Conservation (phyloP, 1,140 invertebrate genomes). For the Homalodisca vitripennis region DNA sequence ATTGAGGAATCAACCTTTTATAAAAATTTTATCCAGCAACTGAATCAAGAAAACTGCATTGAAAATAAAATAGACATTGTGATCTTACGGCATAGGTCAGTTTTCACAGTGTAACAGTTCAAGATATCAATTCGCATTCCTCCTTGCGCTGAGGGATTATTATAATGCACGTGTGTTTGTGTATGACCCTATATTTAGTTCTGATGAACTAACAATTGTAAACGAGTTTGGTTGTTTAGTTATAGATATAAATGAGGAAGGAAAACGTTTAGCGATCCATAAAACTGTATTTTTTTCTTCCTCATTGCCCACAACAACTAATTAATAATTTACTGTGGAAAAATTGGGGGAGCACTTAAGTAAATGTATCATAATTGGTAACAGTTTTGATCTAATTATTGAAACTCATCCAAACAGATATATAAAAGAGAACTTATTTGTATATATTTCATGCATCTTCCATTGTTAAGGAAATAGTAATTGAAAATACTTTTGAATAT, state of each 20-base stretch:
- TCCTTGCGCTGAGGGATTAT: conserved; percentile 49
- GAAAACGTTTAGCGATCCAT: conserved; percentile 58
- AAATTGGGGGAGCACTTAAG: conserved; percentile 68
- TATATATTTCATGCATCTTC: conserved; percentile 52
- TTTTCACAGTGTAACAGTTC: conserved; percentile 52
- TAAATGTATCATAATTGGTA: conserved; percentile 70
- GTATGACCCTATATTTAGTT: conserved; percentile 70
- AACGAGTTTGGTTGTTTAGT: conserved; percentile 55
- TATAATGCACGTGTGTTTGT: conserved; percentile 47
- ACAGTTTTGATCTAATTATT: conserved; percentile 64
- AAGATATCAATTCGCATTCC: conserved; percentile 56
- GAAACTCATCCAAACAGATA: conserved; percentile 52
- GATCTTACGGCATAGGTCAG: conserved; percentile 59
- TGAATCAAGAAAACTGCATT: neutral
- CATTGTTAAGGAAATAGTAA: conserved; percentile 57
- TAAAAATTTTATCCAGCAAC: neutral
- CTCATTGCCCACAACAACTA: conserved; percentile 79
- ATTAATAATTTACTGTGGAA: conserved; percentile 80
- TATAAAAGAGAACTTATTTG: conserved; percentile 43
- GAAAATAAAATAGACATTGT: conserved; percentile 48
- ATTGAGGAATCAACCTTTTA: conserved; percentile 6
- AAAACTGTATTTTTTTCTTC: conserved; percentile 70
- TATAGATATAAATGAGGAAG: conserved; percentile 67
- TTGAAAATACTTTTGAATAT: conserved; percentile 66
- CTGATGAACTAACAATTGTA: conserved; percentile 60